Conservation (phyloP, 2,113 vertebrate species). For the Tretioscincus oriximinensis region DNA sequence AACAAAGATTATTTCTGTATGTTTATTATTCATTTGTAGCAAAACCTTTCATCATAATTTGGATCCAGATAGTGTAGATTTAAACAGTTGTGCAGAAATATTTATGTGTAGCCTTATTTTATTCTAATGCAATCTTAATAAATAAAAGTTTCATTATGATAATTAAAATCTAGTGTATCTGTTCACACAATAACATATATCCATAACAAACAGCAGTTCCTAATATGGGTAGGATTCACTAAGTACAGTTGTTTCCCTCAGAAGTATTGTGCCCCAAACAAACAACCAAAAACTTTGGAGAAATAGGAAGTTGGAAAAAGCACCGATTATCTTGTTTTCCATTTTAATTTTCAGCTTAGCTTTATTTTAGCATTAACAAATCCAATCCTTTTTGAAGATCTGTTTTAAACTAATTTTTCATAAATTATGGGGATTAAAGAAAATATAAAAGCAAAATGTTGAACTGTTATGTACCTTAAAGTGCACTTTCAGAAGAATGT, state of each 20-base stretch:
- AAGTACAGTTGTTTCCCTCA: neutral
- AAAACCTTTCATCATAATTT: neutral
- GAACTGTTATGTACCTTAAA: too few species aligned
- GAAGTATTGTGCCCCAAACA: too few species aligned
- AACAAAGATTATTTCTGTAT: conserved; percentile 1
- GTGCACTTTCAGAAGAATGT: too few species aligned
- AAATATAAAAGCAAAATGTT: too few species aligned
- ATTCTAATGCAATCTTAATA: conserved; percentile 58
- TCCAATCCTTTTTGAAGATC: too few species aligned
- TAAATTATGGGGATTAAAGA: too few species aligned
- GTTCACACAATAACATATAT: conserved; percentile 22
- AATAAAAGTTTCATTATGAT: conserved; percentile 59
- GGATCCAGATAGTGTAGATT: conserved; percentile 33
- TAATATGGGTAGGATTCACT: neutral
- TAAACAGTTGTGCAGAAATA: conserved; percentile 39
- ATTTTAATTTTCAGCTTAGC: neutral
- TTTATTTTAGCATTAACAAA: too few species aligned
- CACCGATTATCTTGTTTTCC: neutral
- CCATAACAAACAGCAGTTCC: neutral
- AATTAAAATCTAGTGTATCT: conserved; percentile 20
- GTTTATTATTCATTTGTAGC: conserved; percentile 16
- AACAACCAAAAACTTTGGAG: conserved; percentile 24
- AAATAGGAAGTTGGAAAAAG: conserved; percentile 26
- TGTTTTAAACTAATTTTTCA: too few species aligned
- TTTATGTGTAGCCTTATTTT: conserved; percentile 16